These are phyloP conservation scores for Thunnus maccoyii DNA, from an alignment of 2,113 vertebrate genomes.

Conservation along the genomic window DNA sequence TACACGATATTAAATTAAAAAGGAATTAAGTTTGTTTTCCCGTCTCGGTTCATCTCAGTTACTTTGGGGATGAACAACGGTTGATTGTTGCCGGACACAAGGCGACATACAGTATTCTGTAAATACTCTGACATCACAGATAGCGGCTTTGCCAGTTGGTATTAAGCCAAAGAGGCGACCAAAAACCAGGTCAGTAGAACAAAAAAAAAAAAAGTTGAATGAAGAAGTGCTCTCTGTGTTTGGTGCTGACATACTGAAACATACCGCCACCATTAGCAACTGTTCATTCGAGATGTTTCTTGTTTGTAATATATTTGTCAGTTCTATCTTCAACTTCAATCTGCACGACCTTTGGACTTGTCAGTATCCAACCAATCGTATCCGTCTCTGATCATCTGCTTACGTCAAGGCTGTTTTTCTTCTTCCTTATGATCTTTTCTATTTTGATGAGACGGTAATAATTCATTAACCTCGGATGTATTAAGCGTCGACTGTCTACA, in stretches of 20 bases:
- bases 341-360: not conserved
- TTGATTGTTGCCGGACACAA: not conserved
- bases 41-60: not conserved
- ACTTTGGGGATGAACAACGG: not conserved
- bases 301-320: too few relatives aligned
- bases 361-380: not conserved
- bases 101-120: not conserved
- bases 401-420: not conserved
- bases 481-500: not conserved
- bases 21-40: not conserved
- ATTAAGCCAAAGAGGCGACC: not conserved
- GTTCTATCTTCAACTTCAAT: not conserved
- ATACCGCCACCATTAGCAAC: not conserved
- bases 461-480: not conserved
- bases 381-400: slow-evolving; percentile 8
- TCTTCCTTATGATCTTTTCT: not conserved
- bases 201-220: slow-evolving; percentile 3
- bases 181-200: slow-evolving; percentile 16
- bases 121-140: not conserved
- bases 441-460: not conserved
- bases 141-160: not conserved
- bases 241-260: not conserved
- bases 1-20: not conserved
- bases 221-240: not conserved
- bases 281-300: too few relatives aligned